These are phyloP conservation scores for Caenorhabditis angaria DNA, from an alignment of 2,888 invertebrate species.

Conservation along the genomic window DNA sequence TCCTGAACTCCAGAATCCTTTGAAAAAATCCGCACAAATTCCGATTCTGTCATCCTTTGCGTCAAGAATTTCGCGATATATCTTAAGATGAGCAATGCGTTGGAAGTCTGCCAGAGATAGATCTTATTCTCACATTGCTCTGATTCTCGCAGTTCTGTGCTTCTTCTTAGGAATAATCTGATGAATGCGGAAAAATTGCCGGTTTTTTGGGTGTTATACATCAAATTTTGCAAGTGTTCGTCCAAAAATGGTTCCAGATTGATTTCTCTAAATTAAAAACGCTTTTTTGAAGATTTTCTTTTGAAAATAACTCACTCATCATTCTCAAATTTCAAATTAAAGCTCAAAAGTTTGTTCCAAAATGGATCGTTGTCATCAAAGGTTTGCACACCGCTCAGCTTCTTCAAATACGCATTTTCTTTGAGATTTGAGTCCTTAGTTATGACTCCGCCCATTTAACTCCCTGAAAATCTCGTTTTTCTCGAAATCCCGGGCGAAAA, in stretches of 20 bases:
- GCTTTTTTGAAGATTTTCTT: background rate
- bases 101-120: slow-evolving; percentile 92
- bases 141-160: slow-evolving; percentile 84
- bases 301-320: slow-evolving; percentile 51
- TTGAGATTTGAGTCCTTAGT: slow-evolving; percentile 48
- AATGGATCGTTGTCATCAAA: slow-evolving; percentile 88
- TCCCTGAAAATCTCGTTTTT: slow-evolving; percentile 1
- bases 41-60: slow-evolving; percentile 88
- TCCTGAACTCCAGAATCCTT: slow-evolving; percentile 31
- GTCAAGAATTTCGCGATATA: slow-evolving; percentile 85
- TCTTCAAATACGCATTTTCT: slow-evolving; percentile 60
- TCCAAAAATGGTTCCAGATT: slow-evolving; percentile 83
- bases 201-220: slow-evolving; percentile 86
- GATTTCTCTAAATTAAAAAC: slow-evolving; percentile 42
- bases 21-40: slow-evolving; percentile 77
- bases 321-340: slow-evolving; percentile 75
- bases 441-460: slow-evolving; percentile 49
- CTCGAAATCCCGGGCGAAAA: slow-evolving; percentile 4
- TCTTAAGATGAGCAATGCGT: slow-evolving; percentile 88
- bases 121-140: slow-evolving; percentile 86
- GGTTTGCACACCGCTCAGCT: slow-evolving; percentile 76
- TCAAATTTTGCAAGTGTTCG: slow-evolving; percentile 79
- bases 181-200: slow-evolving; percentile 90
- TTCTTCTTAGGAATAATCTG: slow-evolving; percentile 84
- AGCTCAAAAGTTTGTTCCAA: slow-evolving; percentile 92